These are phyloP conservation scores for Corythaeola cristata DNA, from an alignment of 2,113 vertebrate genomes.

Conservation along the genomic window DNA sequence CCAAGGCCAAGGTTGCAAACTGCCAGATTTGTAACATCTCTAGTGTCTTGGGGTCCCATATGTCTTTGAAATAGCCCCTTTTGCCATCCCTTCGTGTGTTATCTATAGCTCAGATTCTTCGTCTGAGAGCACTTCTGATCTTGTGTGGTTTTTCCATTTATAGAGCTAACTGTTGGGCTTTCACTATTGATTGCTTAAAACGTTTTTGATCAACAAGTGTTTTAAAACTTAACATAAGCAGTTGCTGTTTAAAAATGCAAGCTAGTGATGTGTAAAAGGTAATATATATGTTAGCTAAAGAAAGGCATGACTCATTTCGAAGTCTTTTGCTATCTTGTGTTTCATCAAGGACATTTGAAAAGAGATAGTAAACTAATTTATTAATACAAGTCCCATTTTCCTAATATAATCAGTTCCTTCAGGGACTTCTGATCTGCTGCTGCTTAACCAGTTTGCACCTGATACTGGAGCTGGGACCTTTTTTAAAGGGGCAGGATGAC, in stretches of 20 bases:
- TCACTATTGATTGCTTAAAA: not conserved
- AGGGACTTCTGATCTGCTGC: not conserved
- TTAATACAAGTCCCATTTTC: conserved; percentile 25
- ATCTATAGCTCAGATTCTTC: not conserved
- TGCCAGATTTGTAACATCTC: not conserved
- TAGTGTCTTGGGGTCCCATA: not conserved
- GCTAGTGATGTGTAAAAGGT: not conserved
- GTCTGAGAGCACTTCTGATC: not conserved
- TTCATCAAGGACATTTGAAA: conserved; percentile 27
- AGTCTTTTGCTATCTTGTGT: not conserved
- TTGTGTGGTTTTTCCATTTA: not conserved
- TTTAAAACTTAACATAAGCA: not conserved
- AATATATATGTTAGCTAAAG: not conserved
- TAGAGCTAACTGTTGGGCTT: not conserved
- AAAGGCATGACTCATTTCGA: not conserved
- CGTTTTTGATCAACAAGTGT: not conserved
- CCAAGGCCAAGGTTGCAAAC: not conserved
- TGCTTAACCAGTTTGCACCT: not conserved
- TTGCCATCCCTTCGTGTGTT: not conserved
- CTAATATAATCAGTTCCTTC: not conserved
- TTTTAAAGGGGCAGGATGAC: not conserved
- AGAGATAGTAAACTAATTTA: not conserved
- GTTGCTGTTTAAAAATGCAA: not conserved
- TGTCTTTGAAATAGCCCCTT: not conserved
- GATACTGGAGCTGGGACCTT: not conserved